These are phyloP conservation scores for Atrina japonica DNA, from an alignment of 2,888 invertebrate genomes.

Conservation along the genomic window DNA sequence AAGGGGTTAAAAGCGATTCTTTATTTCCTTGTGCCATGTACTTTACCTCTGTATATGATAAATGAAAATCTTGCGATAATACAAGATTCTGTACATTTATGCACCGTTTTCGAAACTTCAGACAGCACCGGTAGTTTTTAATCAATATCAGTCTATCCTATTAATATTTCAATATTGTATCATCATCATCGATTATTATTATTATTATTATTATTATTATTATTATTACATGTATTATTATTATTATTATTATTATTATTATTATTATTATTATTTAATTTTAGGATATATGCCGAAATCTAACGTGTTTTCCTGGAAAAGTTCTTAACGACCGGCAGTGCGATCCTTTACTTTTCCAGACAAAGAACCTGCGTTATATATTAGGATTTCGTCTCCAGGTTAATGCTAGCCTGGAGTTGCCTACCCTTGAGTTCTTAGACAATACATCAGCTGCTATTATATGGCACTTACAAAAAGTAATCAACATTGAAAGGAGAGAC, in stretches of 20 bases:
- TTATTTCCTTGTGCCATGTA: no score
- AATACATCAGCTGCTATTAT: not conserved
- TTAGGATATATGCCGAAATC: constrained; percentile 19
- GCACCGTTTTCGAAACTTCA: no score
- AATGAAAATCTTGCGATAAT: no score
- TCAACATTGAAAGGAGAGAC: not conserved
- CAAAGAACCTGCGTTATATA: constrained; percentile 23
- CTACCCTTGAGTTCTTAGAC: not conserved
- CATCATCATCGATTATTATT: no score
- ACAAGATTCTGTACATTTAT: no score
- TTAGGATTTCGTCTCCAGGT: not conserved
- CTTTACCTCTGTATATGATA: no score
- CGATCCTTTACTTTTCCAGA: constrained; percentile 8
- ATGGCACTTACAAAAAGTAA: not conserved
- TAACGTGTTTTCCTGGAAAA: constrained; percentile 24
- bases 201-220: no score
- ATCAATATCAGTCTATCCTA: no score
- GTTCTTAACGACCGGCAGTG: constrained; percentile 2
- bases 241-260: not conserved
- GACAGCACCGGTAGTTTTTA: no score
- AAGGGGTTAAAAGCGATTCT: no score
- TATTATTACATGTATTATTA: no score
- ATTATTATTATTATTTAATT: not conserved
- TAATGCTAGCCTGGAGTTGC: not conserved
- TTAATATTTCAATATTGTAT: no score